These are phyloP conservation scores for Lapara coniferarum DNA, from an alignment of 2,888 invertebrate species.

Conservation along the genomic window DNA sequence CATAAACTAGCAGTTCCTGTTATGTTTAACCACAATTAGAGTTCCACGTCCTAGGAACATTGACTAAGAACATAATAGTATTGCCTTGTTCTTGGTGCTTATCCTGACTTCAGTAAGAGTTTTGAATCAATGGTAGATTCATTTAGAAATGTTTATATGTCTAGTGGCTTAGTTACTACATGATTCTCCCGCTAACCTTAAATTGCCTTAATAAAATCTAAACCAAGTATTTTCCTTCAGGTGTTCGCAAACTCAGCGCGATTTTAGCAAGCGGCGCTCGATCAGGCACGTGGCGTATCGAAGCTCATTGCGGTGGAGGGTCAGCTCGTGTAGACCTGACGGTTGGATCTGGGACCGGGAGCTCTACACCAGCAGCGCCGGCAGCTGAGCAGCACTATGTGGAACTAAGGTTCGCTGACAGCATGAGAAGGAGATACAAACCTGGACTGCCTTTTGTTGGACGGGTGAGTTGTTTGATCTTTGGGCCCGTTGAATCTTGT, in stretches of 20 bases:
- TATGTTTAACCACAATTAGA: too few relatives aligned
- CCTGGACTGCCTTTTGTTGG: conserved; percentile 87
- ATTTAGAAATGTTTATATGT: too few relatives aligned
- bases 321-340: conserved; percentile 83
- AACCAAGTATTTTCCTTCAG: conserved; percentile 58
- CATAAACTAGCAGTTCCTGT: too few relatives aligned
- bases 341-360: conserved; percentile 72
- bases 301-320: conserved; percentile 78
- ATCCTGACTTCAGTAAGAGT: too few relatives aligned
- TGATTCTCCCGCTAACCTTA: too few relatives aligned
- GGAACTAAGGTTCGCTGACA: conserved; percentile 85
- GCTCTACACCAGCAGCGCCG: conserved; percentile 80
- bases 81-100: too few relatives aligned
- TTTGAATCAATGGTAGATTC: too few relatives aligned
- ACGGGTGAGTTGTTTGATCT: conserved; percentile 71
- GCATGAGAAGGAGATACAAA: conserved; percentile 86
- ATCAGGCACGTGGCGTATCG: conserved; percentile 84
- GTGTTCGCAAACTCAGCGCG: conserved; percentile 83
- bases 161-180: too few relatives aligned
- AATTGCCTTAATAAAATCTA: neutral
- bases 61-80: too few relatives aligned
- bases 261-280: conserved; percentile 82
- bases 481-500: neutral
- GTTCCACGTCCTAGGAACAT: too few relatives aligned
- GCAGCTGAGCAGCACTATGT: conserved; percentile 88